phyloP scores from a whole-genome alignment of 2,113 vertebrate genomes.

The Zapornia atra region DNA sequence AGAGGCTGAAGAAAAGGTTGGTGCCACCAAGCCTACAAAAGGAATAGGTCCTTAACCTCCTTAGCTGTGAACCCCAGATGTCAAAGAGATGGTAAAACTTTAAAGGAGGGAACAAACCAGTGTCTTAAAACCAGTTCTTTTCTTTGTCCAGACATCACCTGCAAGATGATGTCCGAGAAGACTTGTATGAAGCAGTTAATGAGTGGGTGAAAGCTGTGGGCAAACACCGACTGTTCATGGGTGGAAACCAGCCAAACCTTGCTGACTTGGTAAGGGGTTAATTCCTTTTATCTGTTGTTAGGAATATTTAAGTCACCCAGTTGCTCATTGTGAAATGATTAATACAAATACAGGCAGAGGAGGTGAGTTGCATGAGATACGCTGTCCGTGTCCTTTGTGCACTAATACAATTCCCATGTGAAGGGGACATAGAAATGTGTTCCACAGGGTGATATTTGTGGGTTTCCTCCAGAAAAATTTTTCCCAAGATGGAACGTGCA shows the following conservation, averaged over 20 bases:
- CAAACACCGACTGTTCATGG: slow-evolving; percentile 90
- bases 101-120: neutral
- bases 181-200: slow-evolving; percentile 90
- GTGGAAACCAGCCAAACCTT: slow-evolving; percentile 89
- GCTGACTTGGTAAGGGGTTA: slow-evolving; percentile 88
- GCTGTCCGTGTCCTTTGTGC: neutral
- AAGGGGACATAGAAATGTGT: neutral
- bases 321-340: neutral
- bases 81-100: neutral
- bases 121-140: neutral
- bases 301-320: neutral
- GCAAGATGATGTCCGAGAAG: slow-evolving; percentile 88
- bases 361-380: neutral
- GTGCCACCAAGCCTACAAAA: neutral
- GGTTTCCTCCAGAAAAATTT: neutral
- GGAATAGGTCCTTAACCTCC: neutral
- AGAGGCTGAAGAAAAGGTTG: slow-evolving; percentile 89
- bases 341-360: neutral
- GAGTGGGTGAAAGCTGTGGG: slow-evolving; percentile 92
- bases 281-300: neutral
- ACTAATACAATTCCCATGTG: neutral
- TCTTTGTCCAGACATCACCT: slow-evolving; percentile 83
- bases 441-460: fast-evolving
- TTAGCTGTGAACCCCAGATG: neutral
- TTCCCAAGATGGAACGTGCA: too few relatives aligned